Base-by-base conservation (phyloP, 1,140 invertebrate species). In the Drosophila aff. region DNA sequence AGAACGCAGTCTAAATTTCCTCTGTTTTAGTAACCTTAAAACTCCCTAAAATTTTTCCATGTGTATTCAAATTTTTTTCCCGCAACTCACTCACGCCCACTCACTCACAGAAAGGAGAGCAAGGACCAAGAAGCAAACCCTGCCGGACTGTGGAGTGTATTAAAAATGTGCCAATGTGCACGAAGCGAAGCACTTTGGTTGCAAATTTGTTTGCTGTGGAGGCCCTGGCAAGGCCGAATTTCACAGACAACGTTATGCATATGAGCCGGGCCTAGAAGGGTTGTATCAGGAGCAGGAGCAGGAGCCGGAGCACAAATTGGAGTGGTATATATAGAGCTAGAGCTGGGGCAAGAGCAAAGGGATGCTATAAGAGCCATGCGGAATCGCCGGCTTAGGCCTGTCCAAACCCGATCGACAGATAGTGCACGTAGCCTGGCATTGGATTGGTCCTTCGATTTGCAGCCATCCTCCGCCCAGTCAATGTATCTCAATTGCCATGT, bases 111-210 rank as follows among this genome's bases (percentile, higher is more conserved):
- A 53, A 53, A 23, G 47, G 38, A 36, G 46, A 55, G 38, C 50
- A 53, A 23, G 47, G 38, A 44, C 47, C 31, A 36, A 46, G 53
- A 11, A 61, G 55, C 21, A 26, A 33, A 36, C 41, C 63, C 40
- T 26, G 28, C 52, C 63, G 40, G 50, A 52, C 50, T 53, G 36
- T 26, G 36, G 60, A 75, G 72, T 75, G 72, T 75, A 75, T 75
- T 75, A 75, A 75, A 75, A 75, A 75, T 75, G 72, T 71, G 67
- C 65, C 64, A 71, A 71, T 71, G 67, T 57, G 67, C 67, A 71
- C 64, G 67, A 41, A 68, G 67, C 69, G 60, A 63, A 57, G 69
- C 59, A 75, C 71, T 75, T 75, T 75, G 59, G 71, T 75, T 75
- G 74, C 61, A 76, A 75, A 75, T 75, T 75, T 75, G 49, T 75